Evolutionary conservation across 1,140 invertebrate species (phyloP).

Genomic region (Panulirus ornatus): DNA sequence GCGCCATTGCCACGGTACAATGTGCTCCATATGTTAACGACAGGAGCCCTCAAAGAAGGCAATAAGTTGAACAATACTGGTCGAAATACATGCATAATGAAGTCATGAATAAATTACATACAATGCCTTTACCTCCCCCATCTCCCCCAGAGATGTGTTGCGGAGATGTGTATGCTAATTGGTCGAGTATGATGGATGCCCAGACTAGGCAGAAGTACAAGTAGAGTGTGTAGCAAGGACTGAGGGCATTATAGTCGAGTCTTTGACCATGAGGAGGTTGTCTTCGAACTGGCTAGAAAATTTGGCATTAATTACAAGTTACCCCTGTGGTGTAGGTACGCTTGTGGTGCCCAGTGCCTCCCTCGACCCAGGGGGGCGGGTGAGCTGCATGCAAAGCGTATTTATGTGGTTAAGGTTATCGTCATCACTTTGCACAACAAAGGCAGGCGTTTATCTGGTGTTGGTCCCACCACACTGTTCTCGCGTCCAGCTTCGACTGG

Average conservation of each 20-base stretch:
- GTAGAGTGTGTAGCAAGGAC: neutral
- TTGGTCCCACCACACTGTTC: neutral
- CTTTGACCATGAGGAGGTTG: no score
- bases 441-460: neutral
- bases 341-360: no score
- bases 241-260: no score
- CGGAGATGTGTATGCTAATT: neutral
- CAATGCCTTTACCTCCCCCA: neutral
- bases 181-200: neutral
- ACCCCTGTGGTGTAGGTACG: no score
- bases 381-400: neutral
- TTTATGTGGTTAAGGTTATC: neutral
- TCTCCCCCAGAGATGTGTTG: neutral
- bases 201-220: neutral
- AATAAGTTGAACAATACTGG: conserved; percentile 14
- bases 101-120: conserved; percentile 16
- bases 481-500: neutral
- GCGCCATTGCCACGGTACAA: neutral
- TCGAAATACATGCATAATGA: conserved; percentile 8
- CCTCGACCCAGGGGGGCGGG: no score
- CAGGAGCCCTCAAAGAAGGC: neutral
- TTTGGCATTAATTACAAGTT: no score
- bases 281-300: no score
- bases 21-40: conserved; percentile 1
- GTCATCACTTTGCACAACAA: neutral